These are phyloP conservation scores for Falco biarmicus DNA, from an alignment of 2,797 vertebrate genomes.

Conservation along the genomic window DNA sequence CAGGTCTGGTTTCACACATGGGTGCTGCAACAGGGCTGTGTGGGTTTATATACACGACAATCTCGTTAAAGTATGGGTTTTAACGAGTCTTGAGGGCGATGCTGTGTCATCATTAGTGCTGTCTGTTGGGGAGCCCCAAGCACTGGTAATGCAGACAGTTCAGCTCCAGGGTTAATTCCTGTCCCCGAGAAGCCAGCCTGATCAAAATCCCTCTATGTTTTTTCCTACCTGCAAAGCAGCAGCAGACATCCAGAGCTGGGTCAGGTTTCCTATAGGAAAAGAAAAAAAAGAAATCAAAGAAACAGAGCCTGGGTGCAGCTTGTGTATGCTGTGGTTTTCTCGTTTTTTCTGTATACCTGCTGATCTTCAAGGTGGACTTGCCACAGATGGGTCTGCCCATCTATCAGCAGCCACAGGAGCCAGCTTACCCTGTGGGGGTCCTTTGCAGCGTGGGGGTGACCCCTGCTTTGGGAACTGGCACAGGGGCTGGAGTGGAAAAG, in stretches of 20 bases:
- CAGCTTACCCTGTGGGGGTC: neutral
- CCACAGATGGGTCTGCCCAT: neutral
- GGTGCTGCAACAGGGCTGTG: accelerated
- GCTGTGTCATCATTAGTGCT: constrained; percentile 21
- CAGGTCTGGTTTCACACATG: neutral
- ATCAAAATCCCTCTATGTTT: neutral
- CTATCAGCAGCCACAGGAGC: neutral
- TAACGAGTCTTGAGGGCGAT: neutral
- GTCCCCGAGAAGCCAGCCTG: neutral
- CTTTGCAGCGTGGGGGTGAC: accelerated
- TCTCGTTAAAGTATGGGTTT: neutral
- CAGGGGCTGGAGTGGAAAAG: neutral
- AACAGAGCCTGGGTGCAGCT: neutral
- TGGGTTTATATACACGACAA: accelerated
- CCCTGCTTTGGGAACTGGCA: neutral
- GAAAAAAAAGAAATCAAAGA: constrained; percentile 7
- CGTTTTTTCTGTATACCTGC: neutral
- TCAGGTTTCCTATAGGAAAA: neutral
- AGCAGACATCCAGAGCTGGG: neutral
- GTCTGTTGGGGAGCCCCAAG: neutral
- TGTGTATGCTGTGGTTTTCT: neutral
- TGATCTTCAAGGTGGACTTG: neutral
- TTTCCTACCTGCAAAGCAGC: neutral
- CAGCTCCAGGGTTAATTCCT: neutral
- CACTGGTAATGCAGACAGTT: neutral